A percentile compares a stretch with the other conserved stretches of the same genome.
Conservation (phyloP, 2,888 invertebrate genomes). For the Troides helena region DNA sequence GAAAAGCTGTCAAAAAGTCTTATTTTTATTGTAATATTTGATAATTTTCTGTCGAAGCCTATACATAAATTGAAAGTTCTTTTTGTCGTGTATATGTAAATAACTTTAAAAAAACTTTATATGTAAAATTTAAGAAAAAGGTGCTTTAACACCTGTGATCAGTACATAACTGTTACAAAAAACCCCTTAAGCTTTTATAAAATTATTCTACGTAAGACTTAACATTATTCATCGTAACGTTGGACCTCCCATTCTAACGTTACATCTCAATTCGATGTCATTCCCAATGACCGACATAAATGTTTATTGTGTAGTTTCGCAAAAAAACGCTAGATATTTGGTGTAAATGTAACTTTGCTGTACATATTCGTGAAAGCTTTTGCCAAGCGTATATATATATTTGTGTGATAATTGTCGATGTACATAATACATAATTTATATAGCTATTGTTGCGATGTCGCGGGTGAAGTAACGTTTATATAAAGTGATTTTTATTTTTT, state of each 20-base stretch:
- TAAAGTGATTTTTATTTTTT: constrained; percentile 14
- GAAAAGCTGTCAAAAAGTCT: constrained; percentile 5
- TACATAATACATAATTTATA: constrained; percentile 21
- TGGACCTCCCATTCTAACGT: not conserved
- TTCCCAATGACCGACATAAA: constrained; percentile 13
- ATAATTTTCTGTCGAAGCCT: constrained; percentile 1
- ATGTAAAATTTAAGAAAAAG: constrained; percentile 32
- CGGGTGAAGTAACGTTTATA: constrained; percentile 20
- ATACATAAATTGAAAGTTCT: constrained; percentile 16
- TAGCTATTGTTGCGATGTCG: constrained; percentile 13
- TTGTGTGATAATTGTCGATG: constrained; percentile 18
- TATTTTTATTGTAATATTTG: constrained; percentile 13
- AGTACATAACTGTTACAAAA: constrained; percentile 13
- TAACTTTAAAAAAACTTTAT: constrained; percentile 31
- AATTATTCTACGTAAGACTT: not conserved
- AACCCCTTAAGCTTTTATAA: constrained; percentile 5
- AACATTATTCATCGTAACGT: not conserved
- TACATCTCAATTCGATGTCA: constrained; percentile 7
- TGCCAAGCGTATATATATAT: constrained; percentile 10
- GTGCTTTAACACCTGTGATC: constrained; percentile 32
- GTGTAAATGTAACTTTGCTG: constrained; percentile 7
- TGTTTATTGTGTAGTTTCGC: constrained; percentile 12
- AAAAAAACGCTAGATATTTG: constrained; percentile 8
- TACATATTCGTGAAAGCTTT: constrained; percentile 21
- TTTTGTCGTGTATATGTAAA: constrained; percentile 35